Conservation (phyloP, 1,140 invertebrate genomes). For the Drosophila subpulchrella region DNA sequence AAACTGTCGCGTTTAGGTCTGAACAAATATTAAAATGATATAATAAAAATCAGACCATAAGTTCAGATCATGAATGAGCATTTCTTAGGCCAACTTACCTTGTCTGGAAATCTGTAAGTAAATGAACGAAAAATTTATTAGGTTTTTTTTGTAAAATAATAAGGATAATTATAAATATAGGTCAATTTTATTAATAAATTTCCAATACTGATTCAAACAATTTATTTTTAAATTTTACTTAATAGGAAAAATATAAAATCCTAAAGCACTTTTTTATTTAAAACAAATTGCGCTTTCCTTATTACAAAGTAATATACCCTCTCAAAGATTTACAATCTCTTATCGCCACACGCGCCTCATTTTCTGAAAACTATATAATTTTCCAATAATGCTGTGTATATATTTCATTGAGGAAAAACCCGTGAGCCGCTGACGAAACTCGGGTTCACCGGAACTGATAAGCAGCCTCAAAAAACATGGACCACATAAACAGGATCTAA, state of each 20-base stretch:
- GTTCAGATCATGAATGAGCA: no score
- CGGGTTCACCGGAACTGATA: not conserved
- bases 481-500: not conserved
- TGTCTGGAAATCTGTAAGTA: conserved; percentile 59
- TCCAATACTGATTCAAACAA: no score
- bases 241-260: no score
- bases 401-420: conserved; percentile 53
- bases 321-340: not conserved
- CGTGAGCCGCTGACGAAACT: conserved; percentile 6
- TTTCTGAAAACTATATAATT: conserved; percentile 54
- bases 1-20: conserved; percentile 60
- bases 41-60: conserved; percentile 6
- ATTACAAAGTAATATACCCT: not conserved
- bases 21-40: conserved; percentile 2
- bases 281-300: no score
- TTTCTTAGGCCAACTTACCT: conserved; percentile 39
- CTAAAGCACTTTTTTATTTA: no score
- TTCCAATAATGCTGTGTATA: conserved; percentile 43
- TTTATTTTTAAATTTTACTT: no score
- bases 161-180: no score
- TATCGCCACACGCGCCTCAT: conserved; percentile 33
- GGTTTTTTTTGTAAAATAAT: not conserved
- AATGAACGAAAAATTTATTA: not conserved
- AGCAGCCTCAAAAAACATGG: not conserved
- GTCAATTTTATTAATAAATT: not conserved